Evolutionary conservation across 2,113 vertebrate species (phyloP), one percentile per base, ranked within the genome.

Genomic region (Sphaerodactylus townsendi): DNA sequence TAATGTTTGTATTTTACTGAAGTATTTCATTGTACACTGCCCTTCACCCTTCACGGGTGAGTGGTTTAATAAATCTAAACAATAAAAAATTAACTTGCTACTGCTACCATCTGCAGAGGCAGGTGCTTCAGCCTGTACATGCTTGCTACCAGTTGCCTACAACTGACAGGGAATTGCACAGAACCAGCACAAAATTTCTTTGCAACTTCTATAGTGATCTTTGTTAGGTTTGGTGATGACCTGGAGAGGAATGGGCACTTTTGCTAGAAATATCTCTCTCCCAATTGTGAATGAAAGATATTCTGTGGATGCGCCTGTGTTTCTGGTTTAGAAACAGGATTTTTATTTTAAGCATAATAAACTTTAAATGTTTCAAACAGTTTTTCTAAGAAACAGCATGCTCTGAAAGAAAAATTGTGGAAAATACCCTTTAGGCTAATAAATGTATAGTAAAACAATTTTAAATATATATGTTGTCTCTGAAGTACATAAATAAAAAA

Each of bases 401-500:
- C 59, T 21, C 37, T 19, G 82, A 35, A n/a, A 83, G 33, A 85
- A 91, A 91, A 59, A 7, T 2, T 33, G n/a, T 14, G 73, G 53
- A 79, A 76, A 46, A 41, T 33, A 10, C 7, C 72, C 74, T 44
- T 15, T 14, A 53, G 3, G 10, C 7, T 72, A 73, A 64, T 30
- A 64, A 66, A 81, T 87, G 19, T 10, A 83, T 87, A 66, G 69
- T 14, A 81, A 82, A 90, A 78, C 28, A 79, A 4, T n/a, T 6
- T 76, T 83, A 82, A 80, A 62, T 79, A 78, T 33, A 50, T 77
- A 64, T 88, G 86, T 81, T 8, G 1, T 75, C 56, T 28, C 15
- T 33, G 65, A 66, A 86, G 2, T 39, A 82, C 23, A 74, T 28
- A 8, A 62, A 59, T 50, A 50, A 46, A 46, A 10, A 30, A 19